Conservation (phyloP, 64 coral and sea anemone genomes). For the Pachyseris speciosa region DNA sequence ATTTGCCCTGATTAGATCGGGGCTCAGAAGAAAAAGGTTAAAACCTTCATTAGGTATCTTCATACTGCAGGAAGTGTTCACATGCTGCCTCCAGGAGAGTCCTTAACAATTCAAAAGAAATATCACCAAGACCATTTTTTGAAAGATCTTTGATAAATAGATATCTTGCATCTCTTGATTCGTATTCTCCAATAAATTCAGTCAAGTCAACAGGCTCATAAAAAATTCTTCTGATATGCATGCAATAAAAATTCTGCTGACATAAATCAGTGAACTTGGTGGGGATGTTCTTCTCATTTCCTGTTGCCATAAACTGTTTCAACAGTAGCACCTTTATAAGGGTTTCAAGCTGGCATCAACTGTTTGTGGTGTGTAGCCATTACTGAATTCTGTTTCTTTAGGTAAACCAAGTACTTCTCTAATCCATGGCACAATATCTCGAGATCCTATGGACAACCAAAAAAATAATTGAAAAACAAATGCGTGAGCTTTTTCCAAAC, state of each 20-base stretch:
- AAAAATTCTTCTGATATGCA: neutral
- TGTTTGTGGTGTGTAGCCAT: neutral
- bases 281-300: too few species aligned
- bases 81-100: constrained; percentile 21
- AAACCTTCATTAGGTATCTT: constrained; percentile 37
- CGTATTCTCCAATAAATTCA: constrained; percentile 17
- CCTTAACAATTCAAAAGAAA: constrained; percentile 18
- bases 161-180: neutral
- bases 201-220: constrained; percentile 16
- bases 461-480: too few species aligned
- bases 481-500: too few species aligned
- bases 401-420: constrained; percentile 23
- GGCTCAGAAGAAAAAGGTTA: too few species aligned
- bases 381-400: constrained; percentile 9
- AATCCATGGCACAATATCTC: too few species aligned
- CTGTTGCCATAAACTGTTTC: too few species aligned
- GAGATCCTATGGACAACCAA: too few species aligned
- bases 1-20: too few species aligned
- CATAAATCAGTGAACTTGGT: neutral
- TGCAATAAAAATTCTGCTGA: too few species aligned
- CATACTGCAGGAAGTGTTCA: constrained; percentile 4
- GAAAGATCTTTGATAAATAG: neutral
- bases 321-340: too few species aligned
- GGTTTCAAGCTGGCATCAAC: too few species aligned
- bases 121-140: constrained; percentile 4